Conservation (phyloP, 2,888 invertebrate genomes). For the Icerya purchasi region DNA sequence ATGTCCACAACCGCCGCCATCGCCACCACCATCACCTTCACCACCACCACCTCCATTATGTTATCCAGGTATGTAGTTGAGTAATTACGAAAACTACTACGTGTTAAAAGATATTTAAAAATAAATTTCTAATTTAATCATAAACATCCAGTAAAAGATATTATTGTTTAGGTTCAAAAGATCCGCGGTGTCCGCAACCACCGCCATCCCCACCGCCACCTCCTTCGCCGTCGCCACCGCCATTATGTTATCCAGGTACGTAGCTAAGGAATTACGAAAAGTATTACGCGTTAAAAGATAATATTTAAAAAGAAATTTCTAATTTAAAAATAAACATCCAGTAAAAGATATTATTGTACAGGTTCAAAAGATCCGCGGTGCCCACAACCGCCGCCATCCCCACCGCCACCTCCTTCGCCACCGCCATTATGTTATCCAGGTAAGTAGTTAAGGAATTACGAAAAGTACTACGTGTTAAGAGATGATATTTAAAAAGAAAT, state of each 20-base stretch:
- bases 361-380: slow-evolving; percentile 24
- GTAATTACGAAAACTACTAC: slow-evolving; percentile 16
- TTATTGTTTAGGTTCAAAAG: slow-evolving; percentile 20
- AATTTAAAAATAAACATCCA: too few species aligned
- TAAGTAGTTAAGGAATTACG: too few species aligned
- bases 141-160: slow-evolving; percentile 18
- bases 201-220: slow-evolving; percentile 16
- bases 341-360: slow-evolving; percentile 24
- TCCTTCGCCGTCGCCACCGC: slow-evolving; percentile 18
- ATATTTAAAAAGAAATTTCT: too few species aligned
- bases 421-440: slow-evolving; percentile 19
- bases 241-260: slow-evolving; percentile 21
- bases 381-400: slow-evolving; percentile 18
- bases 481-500: too few species aligned
- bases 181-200: slow-evolving; percentile 22
- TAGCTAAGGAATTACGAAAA: too few species aligned
- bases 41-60: slow-evolving; percentile 21
- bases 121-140: slow-evolving; percentile 16
- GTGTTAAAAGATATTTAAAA: too few species aligned
- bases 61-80: slow-evolving; percentile 21
- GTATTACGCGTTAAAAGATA: too few species aligned
- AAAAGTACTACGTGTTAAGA: too few species aligned
- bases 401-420: slow-evolving; percentile 9
- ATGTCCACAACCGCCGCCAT: slow-evolving; percentile 17
- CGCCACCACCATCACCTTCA: slow-evolving; percentile 15